A percentile compares a stretch with the other conserved stretches of the same genome.
Conservation (phyloP, 2,797 vertebrate genomes). For the Melanotaenia trifasciata region DNA sequence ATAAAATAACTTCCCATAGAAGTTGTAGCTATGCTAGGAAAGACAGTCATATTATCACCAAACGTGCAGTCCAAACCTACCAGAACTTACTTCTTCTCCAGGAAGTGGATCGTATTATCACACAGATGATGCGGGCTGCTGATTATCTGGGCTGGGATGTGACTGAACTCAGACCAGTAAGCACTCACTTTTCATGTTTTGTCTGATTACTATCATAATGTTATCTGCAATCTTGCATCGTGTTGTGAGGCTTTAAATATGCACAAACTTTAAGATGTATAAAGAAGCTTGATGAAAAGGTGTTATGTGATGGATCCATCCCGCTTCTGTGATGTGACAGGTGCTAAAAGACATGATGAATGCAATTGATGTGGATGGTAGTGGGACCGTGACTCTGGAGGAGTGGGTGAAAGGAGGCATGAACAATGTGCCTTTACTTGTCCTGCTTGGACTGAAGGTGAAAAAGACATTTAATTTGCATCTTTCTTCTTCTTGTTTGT, state of each 20-base stretch:
- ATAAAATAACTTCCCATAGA: not conserved
- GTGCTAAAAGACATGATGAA: conserved; percentile 93
- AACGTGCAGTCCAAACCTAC: not conserved
- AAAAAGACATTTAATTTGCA: not conserved
- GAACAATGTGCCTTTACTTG: conserved; percentile 91
- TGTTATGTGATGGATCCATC: not conserved
- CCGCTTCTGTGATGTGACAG: conserved; percentile 66
- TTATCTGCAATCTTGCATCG: conserved; percentile 2
- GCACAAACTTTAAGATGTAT: not conserved
- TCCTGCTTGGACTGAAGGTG: conserved; percentile 90
- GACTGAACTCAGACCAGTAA: conserved; percentile 90
- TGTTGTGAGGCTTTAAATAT: not conserved
- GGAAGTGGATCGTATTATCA: conserved; percentile 93
- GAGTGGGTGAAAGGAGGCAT: conserved; percentile 94
- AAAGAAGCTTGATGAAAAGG: not conserved
- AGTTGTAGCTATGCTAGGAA: not conserved
- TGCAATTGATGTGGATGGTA: conserved; percentile 89
- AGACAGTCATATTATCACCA: not conserved
- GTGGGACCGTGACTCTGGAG: conserved; percentile 88
- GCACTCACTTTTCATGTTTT: conserved; percentile 21
- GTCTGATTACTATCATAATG: not conserved
- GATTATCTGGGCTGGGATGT: conserved; percentile 94
- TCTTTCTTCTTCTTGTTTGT: not conserved
- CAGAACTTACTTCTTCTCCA: conserved; percentile 58
- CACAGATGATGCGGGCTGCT: conserved; percentile 93